Conservation (phyloP, 1,140 invertebrate genomes). For the Bicyclus anynana region DNA sequence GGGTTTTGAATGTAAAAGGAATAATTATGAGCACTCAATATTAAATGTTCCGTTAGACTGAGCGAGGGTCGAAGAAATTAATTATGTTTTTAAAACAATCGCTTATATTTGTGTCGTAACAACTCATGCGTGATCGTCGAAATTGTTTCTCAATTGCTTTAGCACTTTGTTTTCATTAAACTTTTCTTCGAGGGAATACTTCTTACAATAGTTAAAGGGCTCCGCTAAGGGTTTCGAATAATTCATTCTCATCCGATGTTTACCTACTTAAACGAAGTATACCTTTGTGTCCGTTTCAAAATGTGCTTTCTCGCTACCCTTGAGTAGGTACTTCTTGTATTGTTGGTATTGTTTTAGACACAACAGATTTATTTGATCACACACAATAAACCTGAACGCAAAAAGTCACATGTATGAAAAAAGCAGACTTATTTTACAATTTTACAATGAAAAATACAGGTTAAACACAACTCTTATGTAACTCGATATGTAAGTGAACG, state of each 20-base stretch:
- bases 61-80: conserved; percentile 71
- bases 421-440: not conserved
- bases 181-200: conserved; percentile 55
- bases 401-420: not conserved
- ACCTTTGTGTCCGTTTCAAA: conserved; percentile 17
- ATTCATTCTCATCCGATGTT: conserved; percentile 18
- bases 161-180: conserved; percentile 72
- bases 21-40: conserved; percentile 76
- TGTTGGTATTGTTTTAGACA: not conserved
- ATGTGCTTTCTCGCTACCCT: not conserved
- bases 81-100: conserved; percentile 77
- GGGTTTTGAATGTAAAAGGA: conserved; percentile 69
- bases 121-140: conserved; percentile 70
- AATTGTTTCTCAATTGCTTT: conserved; percentile 75
- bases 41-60: conserved; percentile 73
- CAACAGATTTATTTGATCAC: not conserved
- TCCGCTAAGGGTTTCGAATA: conserved; percentile 20
- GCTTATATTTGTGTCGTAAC: conserved; percentile 70
- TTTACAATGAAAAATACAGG: not conserved
- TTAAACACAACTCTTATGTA: conserved; percentile 7
- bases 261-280: too few species aligned
- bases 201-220: conserved; percentile 39
- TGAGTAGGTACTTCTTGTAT: not conserved
- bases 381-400: not conserved
- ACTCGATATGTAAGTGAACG: conserved; percentile 13